phyloP scores from a whole-genome alignment of 2,113 vertebrate genomes.

The Peromyscus maniculatus region DNA sequence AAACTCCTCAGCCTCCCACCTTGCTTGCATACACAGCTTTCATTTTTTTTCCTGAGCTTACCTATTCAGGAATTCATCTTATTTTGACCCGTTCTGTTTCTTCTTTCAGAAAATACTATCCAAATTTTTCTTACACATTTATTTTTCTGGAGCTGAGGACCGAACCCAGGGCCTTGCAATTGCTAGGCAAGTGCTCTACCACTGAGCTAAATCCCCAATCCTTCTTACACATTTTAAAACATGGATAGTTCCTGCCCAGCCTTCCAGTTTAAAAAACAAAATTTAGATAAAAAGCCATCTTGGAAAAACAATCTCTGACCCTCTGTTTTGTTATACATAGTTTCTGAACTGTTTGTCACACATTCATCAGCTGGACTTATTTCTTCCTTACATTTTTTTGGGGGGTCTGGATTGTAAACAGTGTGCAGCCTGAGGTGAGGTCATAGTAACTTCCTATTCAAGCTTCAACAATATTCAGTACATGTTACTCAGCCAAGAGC shows the following conservation, averaged over 20 bases:
- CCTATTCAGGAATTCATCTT: not conserved
- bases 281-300: not conserved
- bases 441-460: not conserved
- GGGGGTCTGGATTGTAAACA: not conserved
- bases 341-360: not conserved
- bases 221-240: not conserved
- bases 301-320: not conserved
- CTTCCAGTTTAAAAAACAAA: slow-evolving; percentile 5
- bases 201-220: too few species aligned
- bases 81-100: not conserved
- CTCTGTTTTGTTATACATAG: not conserved
- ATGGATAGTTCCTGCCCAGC: not conserved
- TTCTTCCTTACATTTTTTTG: not conserved
- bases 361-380: not conserved
- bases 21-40: not conserved
- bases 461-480: not conserved
- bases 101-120: not conserved
- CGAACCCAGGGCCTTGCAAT: too few species aligned
- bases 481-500: not conserved
- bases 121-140: not conserved
- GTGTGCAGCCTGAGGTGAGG: not conserved
- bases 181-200: too few species aligned
- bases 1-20: not conserved
- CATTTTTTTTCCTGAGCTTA: not conserved
- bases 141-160: not conserved